Conservation (phyloP, 2,888 invertebrate genomes). For the Callinectes sapidus region DNA sequence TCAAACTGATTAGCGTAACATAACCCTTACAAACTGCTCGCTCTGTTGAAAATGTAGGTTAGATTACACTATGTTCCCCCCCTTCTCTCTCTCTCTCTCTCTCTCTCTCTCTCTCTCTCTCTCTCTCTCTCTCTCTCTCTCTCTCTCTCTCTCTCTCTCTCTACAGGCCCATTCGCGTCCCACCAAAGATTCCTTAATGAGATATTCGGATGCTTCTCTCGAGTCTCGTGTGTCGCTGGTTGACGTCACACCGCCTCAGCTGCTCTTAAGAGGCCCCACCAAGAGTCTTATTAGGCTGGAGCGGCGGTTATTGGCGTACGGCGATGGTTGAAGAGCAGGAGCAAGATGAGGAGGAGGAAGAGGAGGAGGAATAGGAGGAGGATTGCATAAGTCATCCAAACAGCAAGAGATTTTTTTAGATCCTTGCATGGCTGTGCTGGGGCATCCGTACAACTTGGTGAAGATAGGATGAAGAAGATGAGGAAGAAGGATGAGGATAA, state of each 20-base stretch:
- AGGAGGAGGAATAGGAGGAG: background rate
- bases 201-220: background rate
- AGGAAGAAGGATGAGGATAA: background rate
- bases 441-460: background rate
- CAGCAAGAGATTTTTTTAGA: background rate
- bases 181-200: constrained; percentile 2
- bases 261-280: constrained; percentile 7
- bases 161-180: background rate
- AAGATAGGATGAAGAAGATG: background rate
- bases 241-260: constrained; percentile 7
- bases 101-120: background rate
- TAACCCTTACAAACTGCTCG: too few relatives aligned
- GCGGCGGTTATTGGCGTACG: constrained; percentile 22
- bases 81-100: background rate
- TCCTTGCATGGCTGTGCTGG: too few relatives aligned
- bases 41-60: too few relatives aligned
- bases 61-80: background rate
- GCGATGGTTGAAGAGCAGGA: constrained; percentile 6
- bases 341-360: background rate
- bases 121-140: constrained; percentile 18
- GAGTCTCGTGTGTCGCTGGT: background rate
- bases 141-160: background rate
- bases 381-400: background rate
- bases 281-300: background rate
- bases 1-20: too few relatives aligned